Evolutionary conservation across 2,888 invertebrate genomes (phyloP).

Genomic region (Dicycla oo): DNA sequence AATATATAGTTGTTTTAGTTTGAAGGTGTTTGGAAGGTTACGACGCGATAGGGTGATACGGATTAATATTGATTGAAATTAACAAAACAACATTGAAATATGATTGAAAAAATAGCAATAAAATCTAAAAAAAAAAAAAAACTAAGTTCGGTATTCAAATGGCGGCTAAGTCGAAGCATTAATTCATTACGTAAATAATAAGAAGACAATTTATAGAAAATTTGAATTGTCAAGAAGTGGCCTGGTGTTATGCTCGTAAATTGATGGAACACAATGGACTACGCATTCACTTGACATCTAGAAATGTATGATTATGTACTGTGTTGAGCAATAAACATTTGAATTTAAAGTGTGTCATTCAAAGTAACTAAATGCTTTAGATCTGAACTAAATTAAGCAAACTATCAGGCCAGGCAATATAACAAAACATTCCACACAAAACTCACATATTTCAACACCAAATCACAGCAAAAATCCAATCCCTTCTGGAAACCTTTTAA

Average conservation of each 20-base stretch:
- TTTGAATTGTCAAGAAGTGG: not conserved
- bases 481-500: conserved; percentile 45
- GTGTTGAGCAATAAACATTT: too few relatives aligned
- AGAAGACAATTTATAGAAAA: not conserved
- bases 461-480: conserved; percentile 29
- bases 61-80: not conserved
- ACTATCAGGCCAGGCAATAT: not conserved
- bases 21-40: not conserved
- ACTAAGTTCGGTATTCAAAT: not conserved
- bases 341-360: not conserved
- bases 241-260: not conserved
- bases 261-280: too few relatives aligned
- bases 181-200: not conserved
- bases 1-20: not conserved
- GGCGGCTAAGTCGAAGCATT: not conserved
- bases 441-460: conserved; percentile 38
- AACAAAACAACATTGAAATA: not conserved
- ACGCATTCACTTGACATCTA: too few relatives aligned
- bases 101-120: not conserved
- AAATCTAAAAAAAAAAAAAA: not conserved
- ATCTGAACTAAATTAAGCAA: not conserved
- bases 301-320: too few relatives aligned
- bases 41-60: too few relatives aligned
- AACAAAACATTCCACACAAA: conserved; percentile 3
- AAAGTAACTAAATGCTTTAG: not conserved